Evolutionary conservation across 2,888 invertebrate species (phyloP).

Genomic region (Parelbella ahira): DNA sequence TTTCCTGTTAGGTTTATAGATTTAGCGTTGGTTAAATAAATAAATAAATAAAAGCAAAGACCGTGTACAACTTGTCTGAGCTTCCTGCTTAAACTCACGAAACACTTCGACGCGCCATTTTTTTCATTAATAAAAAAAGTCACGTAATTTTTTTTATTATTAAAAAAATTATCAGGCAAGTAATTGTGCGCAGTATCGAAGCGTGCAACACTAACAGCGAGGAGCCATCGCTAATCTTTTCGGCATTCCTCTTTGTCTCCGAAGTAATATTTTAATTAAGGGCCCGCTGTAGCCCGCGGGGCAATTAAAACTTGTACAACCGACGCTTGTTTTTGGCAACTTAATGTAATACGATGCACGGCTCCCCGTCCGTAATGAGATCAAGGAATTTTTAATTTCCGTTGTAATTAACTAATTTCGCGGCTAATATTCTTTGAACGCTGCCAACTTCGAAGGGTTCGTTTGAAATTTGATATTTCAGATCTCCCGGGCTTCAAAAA

Average conservation of each 20-base stretch:
- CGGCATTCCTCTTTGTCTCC: constrained; percentile 56
- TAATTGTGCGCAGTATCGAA: no score
- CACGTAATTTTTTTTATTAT: no score
- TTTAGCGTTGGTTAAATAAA: no score
- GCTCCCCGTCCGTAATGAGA: constrained; percentile 22
- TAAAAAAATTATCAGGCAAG: no score
- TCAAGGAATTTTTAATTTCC: constrained; percentile 25
- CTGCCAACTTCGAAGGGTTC: neutral
- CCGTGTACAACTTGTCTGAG: no score
- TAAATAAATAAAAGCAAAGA: no score
- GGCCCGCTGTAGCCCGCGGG: constrained; percentile 37
- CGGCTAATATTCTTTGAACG: constrained; percentile 11
- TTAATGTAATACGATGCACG: constrained; percentile 53
- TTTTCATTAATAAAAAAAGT: no score
- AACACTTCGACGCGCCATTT: no score
- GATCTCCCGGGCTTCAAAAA: no score
- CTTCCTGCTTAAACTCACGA: no score
- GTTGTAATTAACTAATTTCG: constrained; percentile 24
- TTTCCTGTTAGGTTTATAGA: no score
- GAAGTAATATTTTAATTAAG: constrained; percentile 67
- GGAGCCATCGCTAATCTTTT: constrained; percentile 55
- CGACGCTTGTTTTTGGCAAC: constrained; percentile 55
- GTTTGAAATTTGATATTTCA: neutral
- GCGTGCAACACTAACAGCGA: constrained; percentile 19
- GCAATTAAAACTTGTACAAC: constrained; percentile 66